A percentile compares a stretch with the other conserved stretches of the same genome.
These are phyloP conservation scores for Nyctalus aviator DNA, from an alignment of 2,797 vertebrate species.

Conservation along the genomic window DNA sequence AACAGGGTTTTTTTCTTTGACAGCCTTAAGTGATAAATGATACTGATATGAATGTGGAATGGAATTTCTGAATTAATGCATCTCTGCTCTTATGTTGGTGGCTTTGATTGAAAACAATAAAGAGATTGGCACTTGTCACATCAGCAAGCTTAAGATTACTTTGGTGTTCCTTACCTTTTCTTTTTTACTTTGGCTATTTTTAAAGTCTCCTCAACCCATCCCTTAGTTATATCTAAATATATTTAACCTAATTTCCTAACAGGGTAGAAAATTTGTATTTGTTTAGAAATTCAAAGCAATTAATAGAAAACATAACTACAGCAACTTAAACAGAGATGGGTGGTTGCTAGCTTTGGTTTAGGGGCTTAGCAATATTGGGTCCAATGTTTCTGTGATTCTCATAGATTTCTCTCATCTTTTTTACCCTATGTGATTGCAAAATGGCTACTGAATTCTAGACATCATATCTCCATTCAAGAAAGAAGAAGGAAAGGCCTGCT, in stretches of 20 bases:
- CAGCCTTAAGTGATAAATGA: conserved; percentile 26
- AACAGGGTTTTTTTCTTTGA: background rate
- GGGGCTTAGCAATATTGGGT: background rate
- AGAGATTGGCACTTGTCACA: background rate
- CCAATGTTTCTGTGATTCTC: background rate
- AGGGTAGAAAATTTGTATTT: background rate
- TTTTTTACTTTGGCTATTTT: background rate
- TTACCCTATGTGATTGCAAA: background rate
- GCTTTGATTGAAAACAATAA: background rate
- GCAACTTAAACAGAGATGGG: background rate
- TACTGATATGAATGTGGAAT: background rate
- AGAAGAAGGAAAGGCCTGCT: background rate
- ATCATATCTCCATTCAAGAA: background rate
- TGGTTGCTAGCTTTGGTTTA: background rate
- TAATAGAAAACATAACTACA: background rate
- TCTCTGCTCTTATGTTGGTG: conserved; percentile 16
- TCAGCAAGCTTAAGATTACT: background rate
- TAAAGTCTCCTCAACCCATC: background rate
- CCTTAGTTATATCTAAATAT: background rate
- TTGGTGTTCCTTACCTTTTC: background rate
- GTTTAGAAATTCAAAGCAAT: background rate
- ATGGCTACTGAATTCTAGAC: background rate
- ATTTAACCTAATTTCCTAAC: conserved; percentile 13
- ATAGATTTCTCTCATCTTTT: background rate
- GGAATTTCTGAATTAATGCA: conserved; percentile 44